phyloP scores from a whole-genome alignment of 2,797 vertebrate genomes.

The Coreius guichenoti region DNA sequence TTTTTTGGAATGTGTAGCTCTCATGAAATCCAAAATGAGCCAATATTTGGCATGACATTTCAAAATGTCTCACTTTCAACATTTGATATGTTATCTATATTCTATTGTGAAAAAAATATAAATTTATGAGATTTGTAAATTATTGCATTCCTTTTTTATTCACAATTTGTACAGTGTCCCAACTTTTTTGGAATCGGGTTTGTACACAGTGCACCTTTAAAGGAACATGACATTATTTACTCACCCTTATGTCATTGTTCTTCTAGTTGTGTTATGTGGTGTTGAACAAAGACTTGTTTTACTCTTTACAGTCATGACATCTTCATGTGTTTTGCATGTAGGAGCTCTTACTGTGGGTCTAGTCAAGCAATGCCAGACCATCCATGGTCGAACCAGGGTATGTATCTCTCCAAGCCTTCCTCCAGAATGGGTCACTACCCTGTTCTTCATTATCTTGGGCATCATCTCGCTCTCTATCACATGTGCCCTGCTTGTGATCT shows the following conservation, averaged over 20 bases:
- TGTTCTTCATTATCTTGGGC: slow-evolving; percentile 99
- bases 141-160: too few relatives aligned
- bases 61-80: too few relatives aligned
- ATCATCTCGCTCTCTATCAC: slow-evolving; percentile 99
- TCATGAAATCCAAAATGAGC: too few relatives aligned
- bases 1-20: too few relatives aligned
- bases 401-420: slow-evolving; percentile 97
- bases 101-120: too few relatives aligned
- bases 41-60: too few relatives aligned
- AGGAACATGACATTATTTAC: neutral
- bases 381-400: slow-evolving; percentile 95
- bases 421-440: slow-evolving; percentile 97
- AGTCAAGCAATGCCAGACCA: slow-evolving; percentile 97
- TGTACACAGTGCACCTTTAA: neutral
- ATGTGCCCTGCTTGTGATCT: slow-evolving; percentile 95
- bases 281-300: neutral
- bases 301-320: neutral
- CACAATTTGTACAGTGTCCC: too few relatives aligned
- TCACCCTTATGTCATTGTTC: neutral
- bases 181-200: too few relatives aligned
- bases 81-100: too few relatives aligned
- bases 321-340: slow-evolving; percentile 63
- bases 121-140: too few relatives aligned
- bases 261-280: neutral
- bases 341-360: slow-evolving; percentile 97